Evolutionary conservation across 2,888 invertebrate species (phyloP).

Genomic region (Eristalis arbustorum): DNA sequence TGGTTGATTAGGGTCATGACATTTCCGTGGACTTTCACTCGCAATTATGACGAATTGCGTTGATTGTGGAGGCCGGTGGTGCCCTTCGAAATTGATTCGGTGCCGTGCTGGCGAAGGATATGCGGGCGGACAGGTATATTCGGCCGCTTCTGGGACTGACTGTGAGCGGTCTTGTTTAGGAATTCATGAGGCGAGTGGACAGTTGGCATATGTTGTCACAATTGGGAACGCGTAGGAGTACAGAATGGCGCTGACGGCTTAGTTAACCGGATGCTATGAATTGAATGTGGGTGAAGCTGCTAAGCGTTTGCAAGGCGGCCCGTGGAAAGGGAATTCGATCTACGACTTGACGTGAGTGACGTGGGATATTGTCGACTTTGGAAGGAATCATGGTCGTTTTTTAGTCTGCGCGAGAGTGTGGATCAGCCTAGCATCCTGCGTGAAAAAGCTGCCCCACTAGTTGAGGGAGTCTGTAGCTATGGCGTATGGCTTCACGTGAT

Average conservation of each 20-base stretch:
- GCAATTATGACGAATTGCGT: slow-evolving; percentile 46
- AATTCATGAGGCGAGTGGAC: neutral
- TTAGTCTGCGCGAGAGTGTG: too few species aligned
- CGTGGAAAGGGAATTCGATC: too few species aligned
- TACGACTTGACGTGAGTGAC: too few species aligned
- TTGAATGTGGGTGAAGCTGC: neutral
- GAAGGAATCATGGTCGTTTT: too few species aligned
- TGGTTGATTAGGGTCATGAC: slow-evolving; percentile 46
- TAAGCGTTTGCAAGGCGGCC: neutral
- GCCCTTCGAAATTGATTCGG: slow-evolving; percentile 42
- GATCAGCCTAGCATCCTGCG: too few species aligned
- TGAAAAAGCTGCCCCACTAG: too few species aligned
- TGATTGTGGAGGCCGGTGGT: slow-evolving; percentile 14
- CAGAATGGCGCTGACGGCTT: neutral
- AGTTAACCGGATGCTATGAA: neutral
- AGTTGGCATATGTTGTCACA: neutral
- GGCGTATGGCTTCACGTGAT: too few species aligned
- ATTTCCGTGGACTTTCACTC: slow-evolving; percentile 30
- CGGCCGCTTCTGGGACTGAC: neutral
- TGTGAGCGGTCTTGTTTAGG: neutral
- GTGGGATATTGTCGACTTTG: too few species aligned
- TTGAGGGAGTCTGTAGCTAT: too few species aligned
- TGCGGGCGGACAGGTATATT: slow-evolving; percentile 2
- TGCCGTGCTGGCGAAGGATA: neutral
- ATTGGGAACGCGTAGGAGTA: neutral